Conservation (phyloP, 1,140 invertebrate genomes). For the Rhyacophila brunnea region DNA sequence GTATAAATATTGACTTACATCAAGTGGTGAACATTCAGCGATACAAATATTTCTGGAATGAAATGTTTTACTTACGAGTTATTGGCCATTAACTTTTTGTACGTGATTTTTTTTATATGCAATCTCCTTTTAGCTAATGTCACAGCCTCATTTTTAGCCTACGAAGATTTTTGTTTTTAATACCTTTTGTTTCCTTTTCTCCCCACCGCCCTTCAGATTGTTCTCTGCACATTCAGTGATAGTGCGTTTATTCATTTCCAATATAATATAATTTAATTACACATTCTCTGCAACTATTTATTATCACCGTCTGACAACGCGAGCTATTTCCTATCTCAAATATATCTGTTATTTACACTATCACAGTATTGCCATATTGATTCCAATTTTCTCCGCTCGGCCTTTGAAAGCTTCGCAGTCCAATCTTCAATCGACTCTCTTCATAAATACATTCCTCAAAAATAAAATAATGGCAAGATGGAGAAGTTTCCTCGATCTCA, state of each 20-base stretch:
- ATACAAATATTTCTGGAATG: conserved; percentile 16
- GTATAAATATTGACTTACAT: conserved; percentile 7
- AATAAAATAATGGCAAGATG: conserved; percentile 1
- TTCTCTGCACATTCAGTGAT: conserved; percentile 29
- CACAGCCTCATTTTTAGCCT: conserved; percentile 37
- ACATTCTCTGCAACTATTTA: conserved; percentile 6
- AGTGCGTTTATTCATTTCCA: conserved; percentile 36
- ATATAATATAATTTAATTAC: conserved; percentile 16
- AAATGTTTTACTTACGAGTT: conserved; percentile 26
- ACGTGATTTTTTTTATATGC: conserved; percentile 31
- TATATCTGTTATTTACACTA: conserved; percentile 35
- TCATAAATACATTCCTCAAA: not conserved
- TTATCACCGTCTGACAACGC: not conserved
- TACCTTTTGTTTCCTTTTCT: conserved; percentile 17
- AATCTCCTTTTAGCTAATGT: conserved; percentile 36
- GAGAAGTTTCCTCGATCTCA: no score
- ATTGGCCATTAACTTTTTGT: conserved; percentile 32
- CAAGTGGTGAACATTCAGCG: conserved; percentile 7
- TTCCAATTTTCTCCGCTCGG: conserved; percentile 13
- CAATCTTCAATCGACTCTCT: not conserved
- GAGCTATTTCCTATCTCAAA: conserved; percentile 22
- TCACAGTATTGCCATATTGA: conserved; percentile 35
- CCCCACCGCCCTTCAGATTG: conserved; percentile 22
- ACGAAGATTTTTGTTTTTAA: conserved; percentile 32
- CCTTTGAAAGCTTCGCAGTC: not conserved